Evolutionary conservation across 2,888 invertebrate genomes (phyloP).

Genomic region (Meteorus colon): DNA sequence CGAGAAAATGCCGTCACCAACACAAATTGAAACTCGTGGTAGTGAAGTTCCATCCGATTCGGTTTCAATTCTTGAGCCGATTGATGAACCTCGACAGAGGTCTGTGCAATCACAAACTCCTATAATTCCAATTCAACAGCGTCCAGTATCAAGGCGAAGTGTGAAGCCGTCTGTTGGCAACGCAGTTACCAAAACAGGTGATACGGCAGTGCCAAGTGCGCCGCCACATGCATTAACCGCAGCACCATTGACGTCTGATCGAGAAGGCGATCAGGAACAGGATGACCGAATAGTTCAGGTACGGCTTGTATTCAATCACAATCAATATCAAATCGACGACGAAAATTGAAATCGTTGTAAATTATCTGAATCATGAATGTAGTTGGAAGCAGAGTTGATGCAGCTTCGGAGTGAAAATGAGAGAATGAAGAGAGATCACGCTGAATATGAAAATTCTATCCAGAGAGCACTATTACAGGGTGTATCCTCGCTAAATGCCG

Average conservation of each 20-base stretch:
- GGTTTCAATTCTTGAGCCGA: not conserved
- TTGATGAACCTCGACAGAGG: not conserved
- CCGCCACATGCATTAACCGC: not conserved
- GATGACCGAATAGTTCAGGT: slow-evolving; percentile 10
- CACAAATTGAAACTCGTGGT: not conserved
- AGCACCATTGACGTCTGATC: not conserved
- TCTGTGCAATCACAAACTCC: not conserved
- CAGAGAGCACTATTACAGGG: slow-evolving; percentile 68
- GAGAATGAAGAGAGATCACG: slow-evolving; percentile 62
- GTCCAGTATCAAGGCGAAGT: not conserved
- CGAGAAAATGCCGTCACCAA: not conserved
- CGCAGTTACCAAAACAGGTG: not conserved
- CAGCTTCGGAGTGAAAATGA: slow-evolving; percentile 65
- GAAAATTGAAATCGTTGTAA: no score
- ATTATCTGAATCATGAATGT: slow-evolving; percentile 2
- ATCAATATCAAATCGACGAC: no score
- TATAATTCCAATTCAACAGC: not conserved
- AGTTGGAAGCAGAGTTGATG: slow-evolving; percentile 63
- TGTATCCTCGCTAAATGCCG: slow-evolving; percentile 67
- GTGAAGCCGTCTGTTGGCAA: not conserved
- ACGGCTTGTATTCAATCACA: not conserved
- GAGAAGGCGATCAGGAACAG: not conserved
- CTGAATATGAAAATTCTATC: slow-evolving; percentile 68
- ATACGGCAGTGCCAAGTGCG: not conserved
- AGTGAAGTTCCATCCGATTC: not conserved